These are phyloP conservation scores for Orthonyx spaldingii DNA, from an alignment of 2,113 vertebrate species.

Conservation along the genomic window DNA sequence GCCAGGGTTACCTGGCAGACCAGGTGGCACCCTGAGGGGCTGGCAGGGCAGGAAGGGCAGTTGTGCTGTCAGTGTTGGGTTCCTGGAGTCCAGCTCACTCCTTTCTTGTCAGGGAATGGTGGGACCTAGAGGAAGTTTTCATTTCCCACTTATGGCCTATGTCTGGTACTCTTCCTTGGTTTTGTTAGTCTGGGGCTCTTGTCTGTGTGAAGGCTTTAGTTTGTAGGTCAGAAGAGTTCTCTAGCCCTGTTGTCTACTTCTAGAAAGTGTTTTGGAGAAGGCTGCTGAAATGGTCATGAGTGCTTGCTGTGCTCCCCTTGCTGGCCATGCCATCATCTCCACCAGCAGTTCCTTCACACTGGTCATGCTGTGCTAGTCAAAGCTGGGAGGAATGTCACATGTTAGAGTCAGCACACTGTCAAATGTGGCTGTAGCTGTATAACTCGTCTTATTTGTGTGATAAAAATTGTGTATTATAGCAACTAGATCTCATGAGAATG, in stretches of 20 bases:
- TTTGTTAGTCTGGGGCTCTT: not conserved
- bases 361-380: not conserved
- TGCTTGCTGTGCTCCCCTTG: not conserved
- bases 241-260: accelerated
- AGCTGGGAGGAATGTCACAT: not conserved
- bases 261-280: not conserved
- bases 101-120: not conserved
- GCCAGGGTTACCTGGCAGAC: not conserved
- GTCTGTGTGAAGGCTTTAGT: not conserved
- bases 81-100: too few species aligned
- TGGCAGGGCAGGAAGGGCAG: not conserved
- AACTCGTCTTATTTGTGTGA: not conserved
- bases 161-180: not conserved
- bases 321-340: not conserved
- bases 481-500: not conserved
- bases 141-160: not conserved
- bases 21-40: not conserved
- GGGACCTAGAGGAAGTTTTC: not conserved
- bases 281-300: not conserved
- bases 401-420: not conserved
- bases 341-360: not conserved
- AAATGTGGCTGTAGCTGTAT: not conserved
- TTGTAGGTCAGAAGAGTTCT: not conserved
- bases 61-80: not conserved
- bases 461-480: not conserved